Evolutionary conservation across 2,113 vertebrate species (phyloP).

Genomic region (Oncorhynchus masou): DNA sequence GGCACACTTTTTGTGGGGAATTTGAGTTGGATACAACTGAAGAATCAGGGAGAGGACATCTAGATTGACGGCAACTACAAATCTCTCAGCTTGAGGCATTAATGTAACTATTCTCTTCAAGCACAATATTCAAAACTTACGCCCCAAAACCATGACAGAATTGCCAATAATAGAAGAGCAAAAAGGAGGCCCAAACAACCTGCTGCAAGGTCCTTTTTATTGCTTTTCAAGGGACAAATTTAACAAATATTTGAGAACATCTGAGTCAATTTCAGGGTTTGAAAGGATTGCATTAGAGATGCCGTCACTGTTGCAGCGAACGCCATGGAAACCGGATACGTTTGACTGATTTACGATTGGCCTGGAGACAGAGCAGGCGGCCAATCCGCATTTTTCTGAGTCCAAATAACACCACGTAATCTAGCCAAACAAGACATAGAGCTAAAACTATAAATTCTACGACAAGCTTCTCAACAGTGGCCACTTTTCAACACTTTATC

Average conservation of each 20-base stretch:
- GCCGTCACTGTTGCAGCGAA: background rate
- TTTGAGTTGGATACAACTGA: background rate
- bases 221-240: background rate
- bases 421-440: background rate
- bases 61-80: background rate
- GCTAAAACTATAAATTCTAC: background rate
- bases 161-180: too few species aligned
- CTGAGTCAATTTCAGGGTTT: background rate
- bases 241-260: background rate
- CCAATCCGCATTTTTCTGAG: background rate
- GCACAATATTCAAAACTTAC: too few species aligned
- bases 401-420: background rate
- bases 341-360: background rate
- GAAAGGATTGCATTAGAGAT: background rate
- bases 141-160: too few species aligned
- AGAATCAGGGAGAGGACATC: background rate
- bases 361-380: background rate
- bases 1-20: background rate
- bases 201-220: background rate
- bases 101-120: background rate
- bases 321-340: background rate
- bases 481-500: background rate
- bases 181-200: background rate
- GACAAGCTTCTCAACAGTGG: background rate
- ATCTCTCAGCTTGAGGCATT: background rate